Percentiles rank a stretch among this genome's conserved stretches.
Evolutionary conservation across 2,797 vertebrate species (phyloP).

Genomic region (Rhodeus uyekii): DNA sequence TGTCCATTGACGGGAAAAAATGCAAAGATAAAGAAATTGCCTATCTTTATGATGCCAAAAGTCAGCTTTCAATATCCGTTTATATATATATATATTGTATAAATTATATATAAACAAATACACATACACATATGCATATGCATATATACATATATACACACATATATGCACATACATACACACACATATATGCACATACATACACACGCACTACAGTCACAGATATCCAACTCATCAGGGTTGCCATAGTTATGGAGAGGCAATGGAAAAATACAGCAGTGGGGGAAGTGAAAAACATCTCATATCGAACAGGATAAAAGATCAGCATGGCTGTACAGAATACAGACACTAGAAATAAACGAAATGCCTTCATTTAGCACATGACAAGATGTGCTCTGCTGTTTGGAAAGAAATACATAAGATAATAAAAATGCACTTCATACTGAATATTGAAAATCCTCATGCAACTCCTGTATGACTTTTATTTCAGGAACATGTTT

Average conservation of each 20-base stretch:
- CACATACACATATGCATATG: too few species aligned
- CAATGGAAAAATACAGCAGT: slow-evolving; percentile 68
- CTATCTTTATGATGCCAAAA: slow-evolving; percentile 65
- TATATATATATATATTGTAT: too few species aligned
- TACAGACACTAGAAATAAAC: slow-evolving; percentile 49
- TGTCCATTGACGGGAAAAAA: slow-evolving; percentile 70
- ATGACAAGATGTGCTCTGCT: slow-evolving; percentile 50
- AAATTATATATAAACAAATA: too few species aligned
- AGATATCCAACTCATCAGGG: slow-evolving; percentile 59
- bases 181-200: too few species aligned
- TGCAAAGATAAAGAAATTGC: slow-evolving; percentile 56
- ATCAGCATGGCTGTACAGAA: slow-evolving; percentile 17
- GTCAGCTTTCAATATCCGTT: slow-evolving; percentile 67
- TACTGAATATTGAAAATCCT: background rate
- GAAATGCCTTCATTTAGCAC: slow-evolving; percentile 51
- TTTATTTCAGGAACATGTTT: too few species aligned
- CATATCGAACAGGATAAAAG: background rate
- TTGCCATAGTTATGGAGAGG: slow-evolving; percentile 75
- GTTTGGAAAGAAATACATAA: background rate
- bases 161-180: too few species aligned
- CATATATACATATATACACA: too few species aligned
- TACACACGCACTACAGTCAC: slow-evolving; percentile 56
- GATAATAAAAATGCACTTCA: background rate
- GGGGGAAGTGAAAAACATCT: slow-evolving; percentile 63
- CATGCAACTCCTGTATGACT: background rate